These are phyloP conservation scores for Paratilapia polleni DNA, from an alignment of 2,113 vertebrate genomes.

Conservation along the genomic window DNA sequence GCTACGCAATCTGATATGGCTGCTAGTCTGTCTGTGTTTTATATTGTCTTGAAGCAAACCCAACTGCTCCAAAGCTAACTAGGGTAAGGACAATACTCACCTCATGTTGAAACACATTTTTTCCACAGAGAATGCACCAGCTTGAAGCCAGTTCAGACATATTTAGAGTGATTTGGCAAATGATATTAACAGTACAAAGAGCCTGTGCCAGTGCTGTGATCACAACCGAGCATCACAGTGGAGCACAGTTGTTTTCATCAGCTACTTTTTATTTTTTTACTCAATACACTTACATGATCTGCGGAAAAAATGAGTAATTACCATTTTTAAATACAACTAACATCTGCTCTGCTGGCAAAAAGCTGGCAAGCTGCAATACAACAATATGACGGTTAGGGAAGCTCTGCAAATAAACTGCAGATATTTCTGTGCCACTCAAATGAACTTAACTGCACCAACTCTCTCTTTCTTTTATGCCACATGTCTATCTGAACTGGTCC, in stretches of 20 bases:
- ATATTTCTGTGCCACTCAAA: slow-evolving; percentile 4
- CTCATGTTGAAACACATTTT: not conserved
- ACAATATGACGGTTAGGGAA: not conserved
- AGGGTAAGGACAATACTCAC: not conserved
- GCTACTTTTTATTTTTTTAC: not conserved
- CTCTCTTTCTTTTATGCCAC: not conserved
- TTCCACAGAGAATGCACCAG: not conserved
- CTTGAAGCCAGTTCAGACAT: not conserved
- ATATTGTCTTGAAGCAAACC: not conserved
- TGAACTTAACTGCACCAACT: not conserved
- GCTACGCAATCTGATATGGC: slow-evolving; percentile 12
- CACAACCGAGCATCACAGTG: not conserved
- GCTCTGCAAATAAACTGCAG: not conserved
- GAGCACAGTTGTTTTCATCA: not conserved
- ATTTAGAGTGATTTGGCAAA: not conserved
- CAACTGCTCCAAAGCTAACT: slow-evolving; percentile 11
- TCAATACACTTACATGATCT: not conserved
- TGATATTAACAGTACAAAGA: not conserved
- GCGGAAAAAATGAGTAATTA: not conserved
- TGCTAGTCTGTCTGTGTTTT: slow-evolving; percentile 9
- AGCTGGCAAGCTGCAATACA: not conserved
- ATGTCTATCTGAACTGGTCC: not conserved
- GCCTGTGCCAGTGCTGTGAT: not conserved
- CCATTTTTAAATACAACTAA: not conserved
- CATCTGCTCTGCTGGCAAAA: not conserved